Evolutionary conservation across 2,797 vertebrate genomes (phyloP).

Genomic region (Galago senegalensis): DNA sequence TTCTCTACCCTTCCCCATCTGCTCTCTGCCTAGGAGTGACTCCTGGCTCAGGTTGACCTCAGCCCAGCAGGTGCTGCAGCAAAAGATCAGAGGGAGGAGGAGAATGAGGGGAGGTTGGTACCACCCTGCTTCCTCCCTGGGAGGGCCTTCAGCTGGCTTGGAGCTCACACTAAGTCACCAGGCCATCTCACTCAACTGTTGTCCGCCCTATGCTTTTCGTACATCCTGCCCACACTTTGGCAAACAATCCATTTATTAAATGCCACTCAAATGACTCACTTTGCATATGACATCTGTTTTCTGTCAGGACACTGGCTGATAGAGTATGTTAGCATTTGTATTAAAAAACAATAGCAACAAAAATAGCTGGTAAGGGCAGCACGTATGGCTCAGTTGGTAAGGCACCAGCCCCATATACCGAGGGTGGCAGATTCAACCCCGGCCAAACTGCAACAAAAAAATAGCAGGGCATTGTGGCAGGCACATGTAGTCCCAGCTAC

Average conservation of each 20-base stretch:
- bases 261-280: not conserved
- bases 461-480: no score
- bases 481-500: no score
- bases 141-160: not conserved
- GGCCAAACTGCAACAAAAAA: no score
- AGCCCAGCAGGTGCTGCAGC: not conserved
- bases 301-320: slow-evolving; percentile 11
- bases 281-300: slow-evolving; percentile 14
- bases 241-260: not conserved
- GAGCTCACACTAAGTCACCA: not conserved
- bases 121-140: not conserved
- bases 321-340: not conserved
- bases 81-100: not conserved
- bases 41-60: not conserved
- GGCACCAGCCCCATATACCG: no score
- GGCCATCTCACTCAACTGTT: not conserved
- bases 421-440: no score
- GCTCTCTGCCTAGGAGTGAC: not conserved
- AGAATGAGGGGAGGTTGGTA: rapidly evolving
- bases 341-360: not conserved
- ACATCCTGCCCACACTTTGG: not conserved
- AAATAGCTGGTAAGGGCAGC: not conserved
- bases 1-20: not conserved
- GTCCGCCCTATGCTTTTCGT: not conserved
- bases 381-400: no score